Evolutionary conservation across 1,140 invertebrate species (phyloP), one percentile per base, ranked within the genome.

Genomic region (Contarinia nasturtii): DNA sequence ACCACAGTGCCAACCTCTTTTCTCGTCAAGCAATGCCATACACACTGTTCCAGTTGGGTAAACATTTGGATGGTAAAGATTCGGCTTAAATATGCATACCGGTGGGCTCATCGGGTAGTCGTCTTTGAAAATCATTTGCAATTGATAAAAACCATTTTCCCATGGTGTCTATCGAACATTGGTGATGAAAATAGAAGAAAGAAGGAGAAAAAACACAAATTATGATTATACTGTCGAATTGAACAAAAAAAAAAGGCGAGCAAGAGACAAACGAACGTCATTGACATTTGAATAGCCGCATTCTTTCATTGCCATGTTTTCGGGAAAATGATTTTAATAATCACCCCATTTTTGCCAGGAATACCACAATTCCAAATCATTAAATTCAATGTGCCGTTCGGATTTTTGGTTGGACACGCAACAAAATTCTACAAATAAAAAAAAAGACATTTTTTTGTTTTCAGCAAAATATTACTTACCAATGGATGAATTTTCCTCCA

Each of bases 301-400:
- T 27, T 27, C 4, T 10, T 3, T 3, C 3, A 27, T 27, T 5
- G 27, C 27, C 27, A 27, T 27, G 27, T n/a, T n/a, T n/a, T n/a
- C n/a, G n/a, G 10, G 10, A 27, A 27, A 27, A 27, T 27, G 3
- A 27, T 27, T 27, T 3, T 5, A 5, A 27, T 27, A 27, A 27
- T 67, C 65, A 79, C 76, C 55, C 80, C 79, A 72, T 97, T 98
- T 67, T 97, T 98, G 33, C 96, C 96, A 52, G 96, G 96, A 71
- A 99, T 98, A 46, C 86, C 91, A 69, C 95, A 99, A 67, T 98
- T 95, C 96, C 96, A 99, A 57, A 90, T 91, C 85, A 97, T 94
- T 4, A 98, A 68, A 72, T 98, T 98, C 27, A 98, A 63, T 18
- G 88, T 85, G 27, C 92, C 93, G 76, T 99, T 95, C 17, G 82